Evolutionary conservation across 2,113 vertebrate species (phyloP).

Genomic region (Zeus faber): DNA sequence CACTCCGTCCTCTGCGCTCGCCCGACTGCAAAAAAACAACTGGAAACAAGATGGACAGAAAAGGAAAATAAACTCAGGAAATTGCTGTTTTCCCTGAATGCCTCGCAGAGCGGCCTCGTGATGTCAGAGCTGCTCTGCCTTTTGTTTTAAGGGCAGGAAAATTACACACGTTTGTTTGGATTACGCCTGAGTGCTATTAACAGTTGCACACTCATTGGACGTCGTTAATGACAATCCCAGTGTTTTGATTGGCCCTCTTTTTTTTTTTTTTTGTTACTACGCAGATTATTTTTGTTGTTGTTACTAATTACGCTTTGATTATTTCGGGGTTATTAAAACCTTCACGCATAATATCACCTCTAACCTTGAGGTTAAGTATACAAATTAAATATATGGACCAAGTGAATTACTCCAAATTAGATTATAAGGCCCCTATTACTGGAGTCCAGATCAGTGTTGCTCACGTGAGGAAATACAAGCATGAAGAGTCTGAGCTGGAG

Average conservation of each 20-base stretch:
- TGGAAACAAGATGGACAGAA: slow-evolving; percentile 42
- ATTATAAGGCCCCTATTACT: slow-evolving; percentile 25
- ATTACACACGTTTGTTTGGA: slow-evolving; percentile 48
- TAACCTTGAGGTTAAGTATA: slow-evolving; percentile 34
- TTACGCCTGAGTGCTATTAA: slow-evolving; percentile 49
- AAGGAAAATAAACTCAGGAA: slow-evolving; percentile 75
- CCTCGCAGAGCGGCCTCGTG: slow-evolving; percentile 50
- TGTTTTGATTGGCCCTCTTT: slow-evolving; percentile 39
- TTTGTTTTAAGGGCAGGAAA: slow-evolving; percentile 32
- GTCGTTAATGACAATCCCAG: slow-evolving; percentile 34
- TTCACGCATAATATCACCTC: slow-evolving; percentile 19
- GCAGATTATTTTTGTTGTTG: slow-evolving; percentile 20
- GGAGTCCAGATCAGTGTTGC: slow-evolving; percentile 13
- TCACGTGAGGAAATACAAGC: slow-evolving; percentile 21
- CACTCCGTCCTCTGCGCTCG: slow-evolving; percentile 32
- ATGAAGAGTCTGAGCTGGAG: slow-evolving; percentile 15
- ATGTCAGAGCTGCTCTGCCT: slow-evolving; percentile 51
- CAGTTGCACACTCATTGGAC: slow-evolving; percentile 45
- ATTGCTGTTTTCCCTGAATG: slow-evolving; percentile 68
- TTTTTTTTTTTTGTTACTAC: too few species aligned
- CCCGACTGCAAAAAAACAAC: slow-evolving; percentile 29
- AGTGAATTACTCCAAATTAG: slow-evolving; percentile 35
- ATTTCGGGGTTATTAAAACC: slow-evolving; percentile 14
- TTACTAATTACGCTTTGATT: neutral
- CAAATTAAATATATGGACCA: slow-evolving; percentile 39